phyloP scores from a whole-genome alignment of 2,888 invertebrate genomes.

The Aelia acuminata region DNA sequence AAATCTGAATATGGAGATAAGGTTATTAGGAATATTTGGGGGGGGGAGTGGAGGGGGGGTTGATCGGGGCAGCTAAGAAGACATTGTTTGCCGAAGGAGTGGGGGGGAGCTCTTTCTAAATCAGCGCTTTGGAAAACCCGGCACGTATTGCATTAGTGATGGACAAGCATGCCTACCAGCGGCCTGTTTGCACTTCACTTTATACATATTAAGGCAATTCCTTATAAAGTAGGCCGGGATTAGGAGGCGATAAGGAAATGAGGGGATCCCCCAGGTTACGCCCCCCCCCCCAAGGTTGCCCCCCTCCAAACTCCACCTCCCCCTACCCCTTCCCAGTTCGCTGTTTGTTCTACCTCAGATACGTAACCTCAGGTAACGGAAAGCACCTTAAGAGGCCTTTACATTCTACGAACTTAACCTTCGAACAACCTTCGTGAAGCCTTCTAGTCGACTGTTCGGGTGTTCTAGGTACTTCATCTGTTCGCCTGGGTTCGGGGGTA shows the following conservation, averaged over 20 bases:
- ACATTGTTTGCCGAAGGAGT: constrained; percentile 53
- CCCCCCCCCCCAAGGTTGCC: neutral
- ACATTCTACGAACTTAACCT: too few relatives aligned
- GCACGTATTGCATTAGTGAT: constrained; percentile 64
- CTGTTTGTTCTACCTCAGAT: neutral
- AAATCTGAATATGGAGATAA: constrained; percentile 13
- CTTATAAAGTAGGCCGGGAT: constrained; percentile 60
- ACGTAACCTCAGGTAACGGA: too few relatives aligned
- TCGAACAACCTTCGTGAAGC: too few relatives aligned
- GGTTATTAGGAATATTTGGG: constrained; percentile 46
- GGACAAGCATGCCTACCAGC: constrained; percentile 61
- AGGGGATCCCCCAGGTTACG: neutral
- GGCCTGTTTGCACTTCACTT: constrained; percentile 50
- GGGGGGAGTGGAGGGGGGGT: neutral
- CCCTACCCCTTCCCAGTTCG: neutral
- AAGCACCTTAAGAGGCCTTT: too few relatives aligned
- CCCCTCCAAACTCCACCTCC: too few relatives aligned
- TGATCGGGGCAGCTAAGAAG: constrained; percentile 52
- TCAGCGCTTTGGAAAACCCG: constrained; percentile 63
- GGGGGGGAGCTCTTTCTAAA: constrained; percentile 57
- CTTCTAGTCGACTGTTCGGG: too few relatives aligned
- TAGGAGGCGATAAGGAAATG: constrained; percentile 48
- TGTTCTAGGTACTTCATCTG: too few relatives aligned
- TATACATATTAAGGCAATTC: constrained; percentile 51
- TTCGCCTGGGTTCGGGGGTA: too few relatives aligned